Conservation (phyloP, 2,797 vertebrate genomes). For the Lacerta agilis region DNA sequence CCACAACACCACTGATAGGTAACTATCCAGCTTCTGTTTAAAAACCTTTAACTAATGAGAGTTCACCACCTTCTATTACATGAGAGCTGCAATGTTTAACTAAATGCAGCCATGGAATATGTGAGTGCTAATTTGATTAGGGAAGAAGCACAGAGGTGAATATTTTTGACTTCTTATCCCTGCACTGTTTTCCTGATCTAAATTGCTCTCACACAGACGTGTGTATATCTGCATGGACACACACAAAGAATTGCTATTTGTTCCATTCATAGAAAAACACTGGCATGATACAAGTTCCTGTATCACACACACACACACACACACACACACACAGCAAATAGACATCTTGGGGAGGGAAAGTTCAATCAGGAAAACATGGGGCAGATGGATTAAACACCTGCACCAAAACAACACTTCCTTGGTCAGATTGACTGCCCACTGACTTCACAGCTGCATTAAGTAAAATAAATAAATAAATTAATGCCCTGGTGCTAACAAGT, state of each 20-base stretch:
- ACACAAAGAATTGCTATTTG: neutral
- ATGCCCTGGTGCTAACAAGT: neutral
- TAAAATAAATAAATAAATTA: neutral
- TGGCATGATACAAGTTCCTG: neutral
- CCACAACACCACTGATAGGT: too few species aligned
- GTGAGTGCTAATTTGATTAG: neutral
- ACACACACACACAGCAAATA: neutral
- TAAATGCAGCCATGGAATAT: neutral
- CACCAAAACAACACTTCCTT: neutral
- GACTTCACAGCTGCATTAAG: neutral
- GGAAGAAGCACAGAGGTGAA: neutral
- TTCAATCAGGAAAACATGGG: neutral
- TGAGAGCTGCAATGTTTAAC: neutral
- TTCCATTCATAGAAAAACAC: neutral
- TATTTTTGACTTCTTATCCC: neutral
- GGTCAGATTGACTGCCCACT: neutral
- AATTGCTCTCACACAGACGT: neutral
- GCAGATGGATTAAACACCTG: neutral
- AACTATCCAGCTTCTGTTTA: too few species aligned
- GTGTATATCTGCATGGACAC: too few species aligned
- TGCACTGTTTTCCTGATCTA: neutral
- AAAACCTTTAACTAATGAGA: too few species aligned
- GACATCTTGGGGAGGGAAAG: neutral
- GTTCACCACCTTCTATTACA: too few species aligned
- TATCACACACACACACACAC: neutral